Evolutionary conservation across 2,797 vertebrate species (phyloP).

Genomic region (Bovichtus diacanthus): DNA sequence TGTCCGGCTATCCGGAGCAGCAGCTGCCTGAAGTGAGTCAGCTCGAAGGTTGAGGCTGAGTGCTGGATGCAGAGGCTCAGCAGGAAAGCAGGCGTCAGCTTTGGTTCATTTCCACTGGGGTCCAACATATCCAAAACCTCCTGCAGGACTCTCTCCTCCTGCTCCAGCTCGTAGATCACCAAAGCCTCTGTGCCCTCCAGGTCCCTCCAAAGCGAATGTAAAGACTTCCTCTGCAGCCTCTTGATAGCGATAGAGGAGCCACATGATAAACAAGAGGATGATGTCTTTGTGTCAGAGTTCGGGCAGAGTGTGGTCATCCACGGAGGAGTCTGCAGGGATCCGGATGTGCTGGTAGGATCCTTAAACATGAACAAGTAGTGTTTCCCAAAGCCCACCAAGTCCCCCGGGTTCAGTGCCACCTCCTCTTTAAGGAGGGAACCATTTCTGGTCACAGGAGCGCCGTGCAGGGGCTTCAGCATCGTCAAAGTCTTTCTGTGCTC

Average conservation of each 20-base stretch:
- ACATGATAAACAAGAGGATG: slow-evolving; percentile 69
- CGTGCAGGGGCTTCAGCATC: slow-evolving; percentile 81
- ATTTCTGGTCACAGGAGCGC: slow-evolving; percentile 82
- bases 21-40: slow-evolving; percentile 79
- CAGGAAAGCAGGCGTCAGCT: slow-evolving; percentile 83
- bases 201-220: slow-evolving; percentile 72
- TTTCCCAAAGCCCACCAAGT: slow-evolving; percentile 85
- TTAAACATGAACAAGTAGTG: slow-evolving; percentile 89
- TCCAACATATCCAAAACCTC: slow-evolving; percentile 76
- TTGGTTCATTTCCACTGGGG: slow-evolving; percentile 68
- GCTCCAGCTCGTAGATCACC: slow-evolving; percentile 76
- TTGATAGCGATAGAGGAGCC: slow-evolving; percentile 53
- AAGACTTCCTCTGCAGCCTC: slow-evolving; percentile 41
- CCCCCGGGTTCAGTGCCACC: slow-evolving; percentile 80
- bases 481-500: slow-evolving; percentile 69
- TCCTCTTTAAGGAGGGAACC: slow-evolving; percentile 78
- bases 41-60: slow-evolving; percentile 75
- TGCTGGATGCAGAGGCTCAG: slow-evolving; percentile 85
- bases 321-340: slow-evolving; percentile 58
- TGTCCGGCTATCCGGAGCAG: slow-evolving; percentile 80
- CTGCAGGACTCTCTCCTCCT: slow-evolving; percentile 82
- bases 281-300: slow-evolving; percentile 25
- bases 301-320: slow-evolving; percentile 81
- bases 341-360: slow-evolving; percentile 78
- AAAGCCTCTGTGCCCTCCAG: slow-evolving; percentile 69